Evolutionary conservation across 2,113 vertebrate genomes (phyloP).

Genomic region (Typhlomys cinereus): DNA sequence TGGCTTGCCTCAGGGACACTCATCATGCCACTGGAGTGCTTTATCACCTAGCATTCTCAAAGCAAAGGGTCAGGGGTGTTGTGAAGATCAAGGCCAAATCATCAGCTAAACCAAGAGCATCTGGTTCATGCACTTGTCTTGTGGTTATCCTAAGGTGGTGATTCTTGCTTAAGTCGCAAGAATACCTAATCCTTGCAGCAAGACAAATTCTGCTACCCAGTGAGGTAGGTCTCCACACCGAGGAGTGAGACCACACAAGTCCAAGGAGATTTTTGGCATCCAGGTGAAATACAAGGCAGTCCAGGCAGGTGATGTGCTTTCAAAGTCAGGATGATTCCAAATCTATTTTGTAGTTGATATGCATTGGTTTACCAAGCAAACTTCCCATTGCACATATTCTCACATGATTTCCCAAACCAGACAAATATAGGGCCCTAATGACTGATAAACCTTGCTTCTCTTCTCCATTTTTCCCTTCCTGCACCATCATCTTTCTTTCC

Average conservation of each 20-base stretch:
- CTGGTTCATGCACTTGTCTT: neutral
- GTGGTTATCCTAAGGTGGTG: neutral
- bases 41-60: neutral
- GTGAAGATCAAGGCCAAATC: constrained; percentile 19
- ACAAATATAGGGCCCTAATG: neutral
- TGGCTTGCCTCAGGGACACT: neutral
- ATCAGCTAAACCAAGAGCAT: neutral
- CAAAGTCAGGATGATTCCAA: neutral
- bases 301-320: neutral
- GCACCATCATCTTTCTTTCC: neutral
- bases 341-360: neutral
- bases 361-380: neutral
- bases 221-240: neutral
- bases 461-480: neutral
- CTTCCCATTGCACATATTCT: neutral
- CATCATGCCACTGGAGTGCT: neutral
- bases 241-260: neutral
- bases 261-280: neutral
- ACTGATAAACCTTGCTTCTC: neutral
- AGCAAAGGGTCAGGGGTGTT: neutral
- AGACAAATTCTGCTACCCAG: neutral
- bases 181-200: neutral
- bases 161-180: neutral
- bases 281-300: neutral
- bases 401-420: neutral